Percentiles rank a stretch among this genome's conserved stretches.
These are phyloP conservation scores for Abrostola triplasia DNA, from an alignment of 2,888 invertebrate genomes.

Conservation along the genomic window DNA sequence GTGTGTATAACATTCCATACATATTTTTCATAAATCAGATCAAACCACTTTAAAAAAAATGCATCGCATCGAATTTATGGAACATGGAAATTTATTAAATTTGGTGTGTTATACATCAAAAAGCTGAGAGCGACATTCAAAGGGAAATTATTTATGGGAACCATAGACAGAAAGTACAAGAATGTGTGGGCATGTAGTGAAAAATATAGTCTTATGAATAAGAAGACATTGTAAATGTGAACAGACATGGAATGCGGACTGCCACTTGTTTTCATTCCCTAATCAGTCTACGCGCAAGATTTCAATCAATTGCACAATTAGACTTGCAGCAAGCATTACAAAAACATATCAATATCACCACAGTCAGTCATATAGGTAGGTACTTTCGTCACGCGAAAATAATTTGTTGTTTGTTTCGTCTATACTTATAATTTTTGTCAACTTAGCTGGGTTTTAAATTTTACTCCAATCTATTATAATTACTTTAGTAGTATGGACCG, in stretches of 20 bases:
- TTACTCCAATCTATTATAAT: not conserved
- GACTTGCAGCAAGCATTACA: not conserved
- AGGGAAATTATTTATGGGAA: too few relatives aligned
- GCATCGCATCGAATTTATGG: too few relatives aligned
- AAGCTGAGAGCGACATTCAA: too few relatives aligned
- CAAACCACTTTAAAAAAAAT: too few relatives aligned
- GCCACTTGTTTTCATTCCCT: slow-evolving; percentile 1
- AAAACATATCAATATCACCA: slow-evolving; percentile 9
- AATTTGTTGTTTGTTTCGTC: slow-evolving; percentile 5
- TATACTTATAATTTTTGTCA: not conserved
- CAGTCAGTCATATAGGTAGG: too few relatives aligned
- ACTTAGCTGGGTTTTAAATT: not conserved
- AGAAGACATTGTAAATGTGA: not conserved
- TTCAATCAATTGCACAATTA: slow-evolving; percentile 13
- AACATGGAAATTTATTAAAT: too few relatives aligned
- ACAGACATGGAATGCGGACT: not conserved
- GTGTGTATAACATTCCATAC: too few relatives aligned
- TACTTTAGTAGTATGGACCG: too few relatives aligned
- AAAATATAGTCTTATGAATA: not conserved
- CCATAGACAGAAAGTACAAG: too few relatives aligned
- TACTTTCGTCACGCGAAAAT: slow-evolving; percentile 9
- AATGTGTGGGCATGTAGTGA: not conserved
- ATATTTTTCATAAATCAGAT: too few relatives aligned
- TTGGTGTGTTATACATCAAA: too few relatives aligned
- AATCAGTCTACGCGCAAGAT: not conserved